Conservation (phyloP, 2,113 vertebrate species). For the Galbula dea region DNA sequence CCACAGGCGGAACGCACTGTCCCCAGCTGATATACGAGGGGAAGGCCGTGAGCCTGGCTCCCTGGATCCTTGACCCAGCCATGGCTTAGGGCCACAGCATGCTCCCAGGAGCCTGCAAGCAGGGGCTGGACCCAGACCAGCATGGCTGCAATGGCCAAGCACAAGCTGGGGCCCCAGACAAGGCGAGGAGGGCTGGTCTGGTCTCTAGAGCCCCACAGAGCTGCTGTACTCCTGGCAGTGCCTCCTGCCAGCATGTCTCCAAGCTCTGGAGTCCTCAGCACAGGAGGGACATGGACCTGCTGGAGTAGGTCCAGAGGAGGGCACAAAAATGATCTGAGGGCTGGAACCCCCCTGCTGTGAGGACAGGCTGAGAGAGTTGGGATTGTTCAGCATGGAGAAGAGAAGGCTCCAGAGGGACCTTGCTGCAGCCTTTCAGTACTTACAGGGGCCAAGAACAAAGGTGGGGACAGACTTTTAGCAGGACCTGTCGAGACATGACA, state of each 20-base stretch:
- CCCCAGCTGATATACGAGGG: accelerated
- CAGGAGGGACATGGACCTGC: background rate
- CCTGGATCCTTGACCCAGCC: background rate
- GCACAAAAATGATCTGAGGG: background rate
- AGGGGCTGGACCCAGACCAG: background rate
- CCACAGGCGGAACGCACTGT: accelerated
- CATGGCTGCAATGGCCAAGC: accelerated
- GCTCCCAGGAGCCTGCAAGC: accelerated
- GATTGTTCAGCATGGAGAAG: too few relatives aligned
- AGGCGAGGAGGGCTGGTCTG: background rate
- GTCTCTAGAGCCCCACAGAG: background rate
- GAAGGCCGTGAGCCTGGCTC: accelerated
- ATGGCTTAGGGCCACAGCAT: accelerated
- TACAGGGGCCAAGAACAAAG: too few relatives aligned
- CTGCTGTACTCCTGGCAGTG: background rate
- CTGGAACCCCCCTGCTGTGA: background rate
- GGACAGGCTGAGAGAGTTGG: background rate
- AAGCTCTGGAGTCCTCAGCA: background rate
- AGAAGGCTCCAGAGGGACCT: too few relatives aligned
- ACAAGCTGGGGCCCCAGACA: background rate
- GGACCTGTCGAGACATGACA: too few relatives aligned
- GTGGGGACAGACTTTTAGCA: too few relatives aligned
- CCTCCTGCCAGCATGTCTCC: background rate
- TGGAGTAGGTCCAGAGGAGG: too few relatives aligned
- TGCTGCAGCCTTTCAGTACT: too few relatives aligned